Conservation (phyloP, 2,113 vertebrate genomes). For the Dicentrarchus labrax region DNA sequence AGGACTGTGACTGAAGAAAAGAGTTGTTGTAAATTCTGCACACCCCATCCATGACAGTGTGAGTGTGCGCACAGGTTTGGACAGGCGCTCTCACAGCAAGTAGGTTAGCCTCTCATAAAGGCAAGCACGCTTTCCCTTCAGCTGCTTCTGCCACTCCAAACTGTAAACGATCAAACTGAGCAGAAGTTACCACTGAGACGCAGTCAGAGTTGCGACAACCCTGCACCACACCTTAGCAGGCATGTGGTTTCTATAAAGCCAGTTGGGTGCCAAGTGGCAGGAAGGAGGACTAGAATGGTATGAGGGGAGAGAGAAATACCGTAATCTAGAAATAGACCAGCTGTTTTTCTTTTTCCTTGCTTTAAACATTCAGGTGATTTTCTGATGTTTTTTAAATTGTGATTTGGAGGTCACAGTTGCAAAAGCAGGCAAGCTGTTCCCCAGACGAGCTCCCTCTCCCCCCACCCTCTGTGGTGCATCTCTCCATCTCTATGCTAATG, state of each 20-base stretch:
- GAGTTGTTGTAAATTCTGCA: neutral
- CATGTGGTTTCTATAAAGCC: conserved; percentile 48
- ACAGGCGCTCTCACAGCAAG: neutral
- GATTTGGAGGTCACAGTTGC: conserved; percentile 64
- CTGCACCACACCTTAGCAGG: conserved; percentile 31
- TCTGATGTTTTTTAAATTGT: conserved; percentile 58
- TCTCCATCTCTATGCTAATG: conserved; percentile 78
- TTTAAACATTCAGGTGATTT: conserved; percentile 54
- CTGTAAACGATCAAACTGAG: conserved; percentile 49
- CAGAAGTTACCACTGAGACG: conserved; percentile 15
- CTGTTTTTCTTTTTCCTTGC: conserved; percentile 18
- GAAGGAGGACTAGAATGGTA: conserved; percentile 24
- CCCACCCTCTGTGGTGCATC: conserved; percentile 65
- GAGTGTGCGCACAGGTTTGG: conserved; percentile 4
- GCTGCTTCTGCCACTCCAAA: conserved; percentile 42
- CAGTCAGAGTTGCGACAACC: conserved; percentile 8
- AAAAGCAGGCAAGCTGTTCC: conserved; percentile 63
- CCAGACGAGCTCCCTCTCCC: conserved; percentile 59
- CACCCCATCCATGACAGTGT: neutral
- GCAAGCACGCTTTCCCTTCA: conserved; percentile 6
- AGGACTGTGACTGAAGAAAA: neutral
- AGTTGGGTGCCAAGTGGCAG: conserved; percentile 30
- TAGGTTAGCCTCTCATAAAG: conserved; percentile 18
- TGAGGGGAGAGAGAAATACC: neutral
- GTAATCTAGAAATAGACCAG: conserved; percentile 32